Conservation (phyloP, 2,113 vertebrate genomes). For the Xiphophorus couchianus region DNA sequence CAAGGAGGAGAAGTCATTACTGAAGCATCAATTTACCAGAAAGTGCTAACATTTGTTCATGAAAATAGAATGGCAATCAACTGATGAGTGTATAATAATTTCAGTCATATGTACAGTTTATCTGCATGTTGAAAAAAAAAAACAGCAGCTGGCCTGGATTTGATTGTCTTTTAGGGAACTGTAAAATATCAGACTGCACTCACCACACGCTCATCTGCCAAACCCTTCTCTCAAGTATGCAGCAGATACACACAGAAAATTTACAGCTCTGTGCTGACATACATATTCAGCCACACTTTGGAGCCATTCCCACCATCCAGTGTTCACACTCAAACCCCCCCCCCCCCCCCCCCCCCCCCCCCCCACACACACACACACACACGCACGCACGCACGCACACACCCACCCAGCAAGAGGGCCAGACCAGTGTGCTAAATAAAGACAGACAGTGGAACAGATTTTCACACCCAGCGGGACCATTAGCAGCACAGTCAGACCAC, state of each 20-base stretch:
- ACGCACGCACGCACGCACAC: slow-evolving; percentile 12
- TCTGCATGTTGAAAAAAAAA: slow-evolving; percentile 20
- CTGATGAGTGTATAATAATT: slow-evolving; percentile 15
- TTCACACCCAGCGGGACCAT: slow-evolving; percentile 70
- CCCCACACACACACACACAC: slow-evolving; percentile 16
- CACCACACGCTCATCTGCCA: slow-evolving; percentile 2
- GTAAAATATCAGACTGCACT: slow-evolving; percentile 41
- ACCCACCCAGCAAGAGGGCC: slow-evolving; percentile 15
- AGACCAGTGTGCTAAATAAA: slow-evolving; percentile 69
- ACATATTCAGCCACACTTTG: slow-evolving; percentile 39
- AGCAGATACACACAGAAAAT: slow-evolving; percentile 1
- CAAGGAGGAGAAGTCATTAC: slow-evolving; percentile 21
- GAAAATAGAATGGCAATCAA: slow-evolving; percentile 8
- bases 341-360: not conserved
- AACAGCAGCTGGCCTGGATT: slow-evolving; percentile 55
- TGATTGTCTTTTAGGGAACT: slow-evolving; percentile 61
- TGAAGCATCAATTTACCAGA: slow-evolving; percentile 55
- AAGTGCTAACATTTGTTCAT: slow-evolving; percentile 17
- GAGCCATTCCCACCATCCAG: slow-evolving; percentile 24
- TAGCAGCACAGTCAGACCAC: slow-evolving; percentile 72
- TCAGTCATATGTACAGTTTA: not conserved
- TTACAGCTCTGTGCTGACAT: slow-evolving; percentile 34
- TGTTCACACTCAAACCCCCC: not conserved
- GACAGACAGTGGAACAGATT: slow-evolving; percentile 74
- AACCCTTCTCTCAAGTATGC: not conserved